phyloP scores from a whole-genome alignment of 1,140 invertebrate species.

The Hycleus cichorii region DNA sequence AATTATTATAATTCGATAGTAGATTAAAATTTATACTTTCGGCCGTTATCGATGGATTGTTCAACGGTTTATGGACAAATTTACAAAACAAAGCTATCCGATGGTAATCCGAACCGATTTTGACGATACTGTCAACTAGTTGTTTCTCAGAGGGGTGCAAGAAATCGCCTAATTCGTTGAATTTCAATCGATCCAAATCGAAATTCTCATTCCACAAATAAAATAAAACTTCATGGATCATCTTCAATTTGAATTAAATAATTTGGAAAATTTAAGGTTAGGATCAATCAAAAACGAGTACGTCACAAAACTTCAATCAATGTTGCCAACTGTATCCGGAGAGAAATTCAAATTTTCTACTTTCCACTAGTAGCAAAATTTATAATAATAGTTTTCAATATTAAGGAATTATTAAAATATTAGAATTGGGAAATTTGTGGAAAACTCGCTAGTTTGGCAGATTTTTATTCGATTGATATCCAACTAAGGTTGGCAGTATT shows the following conservation, averaged over 20 bases:
- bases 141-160: slow-evolving; percentile 37
- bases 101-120: slow-evolving; percentile 34
- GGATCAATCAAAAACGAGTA: no score
- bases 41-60: neutral
- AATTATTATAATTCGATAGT: slow-evolving; percentile 1
- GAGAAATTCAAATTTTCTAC: no score
- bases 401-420: no score
- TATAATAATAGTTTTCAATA: no score
- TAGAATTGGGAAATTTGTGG: no score
- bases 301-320: no score
- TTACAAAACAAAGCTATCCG: slow-evolving; percentile 33
- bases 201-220: slow-evolving; percentile 20
- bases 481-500: no score
- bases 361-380: no score
- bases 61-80: slow-evolving; percentile 20
- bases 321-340: no score
- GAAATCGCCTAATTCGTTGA: slow-evolving; percentile 36
- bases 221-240: slow-evolving; percentile 35
- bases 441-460: no score
- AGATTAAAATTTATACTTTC: slow-evolving; percentile 5
- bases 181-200: neutral
- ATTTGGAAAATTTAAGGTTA: no score
- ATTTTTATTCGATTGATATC: no score
- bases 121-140: slow-evolving; percentile 30
- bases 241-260: slow-evolving; percentile 7